Evolutionary conservation across 2,113 vertebrate species (phyloP).

Genomic region (Entomyzon cyanotis): DNA sequence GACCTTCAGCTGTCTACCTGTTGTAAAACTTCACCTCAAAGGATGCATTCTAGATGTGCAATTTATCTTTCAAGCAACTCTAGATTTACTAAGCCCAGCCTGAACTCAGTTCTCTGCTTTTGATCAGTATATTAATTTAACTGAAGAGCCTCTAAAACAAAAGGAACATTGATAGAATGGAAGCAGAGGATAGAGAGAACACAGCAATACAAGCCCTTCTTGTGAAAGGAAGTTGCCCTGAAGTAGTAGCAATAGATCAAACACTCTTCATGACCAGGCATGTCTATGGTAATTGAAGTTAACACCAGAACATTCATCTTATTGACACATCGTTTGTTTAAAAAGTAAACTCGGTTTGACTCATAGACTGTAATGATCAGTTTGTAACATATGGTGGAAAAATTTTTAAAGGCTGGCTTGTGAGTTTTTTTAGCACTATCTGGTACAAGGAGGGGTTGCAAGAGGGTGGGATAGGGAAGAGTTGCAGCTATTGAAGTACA

Average conservation of each 20-base stretch:
- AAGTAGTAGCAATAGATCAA: slow-evolving; percentile 44
- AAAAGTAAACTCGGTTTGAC: slow-evolving; percentile 36
- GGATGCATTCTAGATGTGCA: not conserved
- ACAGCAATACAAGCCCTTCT: slow-evolving; percentile 35
- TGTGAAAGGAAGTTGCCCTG: slow-evolving; percentile 37
- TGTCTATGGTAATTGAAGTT: slow-evolving; percentile 53
- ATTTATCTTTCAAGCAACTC: slow-evolving; percentile 9
- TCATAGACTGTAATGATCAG: not conserved
- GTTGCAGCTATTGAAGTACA: not conserved
- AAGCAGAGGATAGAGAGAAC: slow-evolving; percentile 14
- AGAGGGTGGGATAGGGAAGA: not conserved
- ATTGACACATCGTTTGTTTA: slow-evolving; percentile 55
- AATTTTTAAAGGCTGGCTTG: not conserved
- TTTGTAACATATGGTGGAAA: not conserved
- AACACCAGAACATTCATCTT: slow-evolving; percentile 25
- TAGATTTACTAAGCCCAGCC: slow-evolving; percentile 4
- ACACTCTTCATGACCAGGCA: not conserved
- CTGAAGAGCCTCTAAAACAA: slow-evolving; percentile 51
- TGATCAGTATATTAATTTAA: slow-evolving; percentile 61
- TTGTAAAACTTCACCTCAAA: slow-evolving; percentile 21
- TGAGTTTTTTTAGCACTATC: not conserved
- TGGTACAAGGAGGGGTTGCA: not conserved
- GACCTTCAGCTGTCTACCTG: slow-evolving; percentile 7
- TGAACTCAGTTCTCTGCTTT: slow-evolving; percentile 33
- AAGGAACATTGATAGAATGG: slow-evolving; percentile 45